Evolutionary conservation across 2,888 invertebrate species (phyloP), one percentile per base, ranked within the genome.

Genomic region (Agrochola macilenta): DNA sequence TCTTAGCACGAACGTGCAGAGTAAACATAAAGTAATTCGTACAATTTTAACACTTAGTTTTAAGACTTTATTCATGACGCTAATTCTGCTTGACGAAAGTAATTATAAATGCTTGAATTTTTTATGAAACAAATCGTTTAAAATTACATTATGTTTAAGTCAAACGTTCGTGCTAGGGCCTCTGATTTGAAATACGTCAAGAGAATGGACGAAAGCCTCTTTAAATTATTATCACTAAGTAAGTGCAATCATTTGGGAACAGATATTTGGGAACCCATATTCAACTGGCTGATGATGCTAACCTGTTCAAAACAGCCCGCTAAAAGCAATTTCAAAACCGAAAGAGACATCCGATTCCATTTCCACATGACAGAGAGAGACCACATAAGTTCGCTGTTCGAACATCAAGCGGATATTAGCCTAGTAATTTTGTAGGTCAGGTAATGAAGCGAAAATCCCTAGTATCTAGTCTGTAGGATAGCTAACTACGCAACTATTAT

Each of bases 381-480:
- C 3, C 26, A 49, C 30, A 54, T 4, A 69, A 46, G 14, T 46
- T 57, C 20, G 12, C 8, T 26, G 26, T 73, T 73, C 66, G 54
- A 85, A 74, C 39, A 65, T 66, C 39, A 74, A 57, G 64, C 60
- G 54, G 69, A 61, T 81, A 81, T 85, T 81, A 81, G 82, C 75
- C 76, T 69, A 65, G 69, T 70, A 52, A 82, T 66, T 85, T 82
- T 76, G 61, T 82, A 70, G 76, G 82, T 66, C 69, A 66, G 76
- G 82, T 82, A 82, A 83, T 86, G 78, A 76, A 76, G 64, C 78
- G 39, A n/a, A 52, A 86, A 86, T 77, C 69, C 69, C 35, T 49
- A 30, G 46, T 26, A 63, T 35, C 69, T 61, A 61, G 64, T 17
- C 11, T 66, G 49, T 49, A 66, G 69, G 23, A 60, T 64, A 49